These are phyloP conservation scores for Lepus europaeus DNA, from an alignment of 2,113 vertebrate species.

Conservation along the genomic window DNA sequence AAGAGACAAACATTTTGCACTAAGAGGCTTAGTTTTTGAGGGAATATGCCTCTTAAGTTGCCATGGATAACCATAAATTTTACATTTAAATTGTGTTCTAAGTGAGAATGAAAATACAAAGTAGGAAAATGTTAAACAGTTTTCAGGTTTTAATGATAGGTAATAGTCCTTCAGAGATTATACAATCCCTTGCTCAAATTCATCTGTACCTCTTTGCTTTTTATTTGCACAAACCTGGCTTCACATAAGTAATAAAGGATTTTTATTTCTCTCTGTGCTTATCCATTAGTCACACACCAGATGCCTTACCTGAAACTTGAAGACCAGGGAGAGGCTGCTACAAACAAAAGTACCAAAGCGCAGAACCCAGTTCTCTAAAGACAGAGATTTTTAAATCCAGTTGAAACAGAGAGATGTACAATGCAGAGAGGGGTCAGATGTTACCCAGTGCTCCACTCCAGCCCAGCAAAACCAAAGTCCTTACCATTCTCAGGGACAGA, in stretches of 20 bases:
- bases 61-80: not conserved
- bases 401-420: not conserved
- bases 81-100: not conserved
- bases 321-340: constrained; percentile 52
- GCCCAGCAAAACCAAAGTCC: not conserved
- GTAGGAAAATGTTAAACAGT: not conserved
- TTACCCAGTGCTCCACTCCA: not conserved
- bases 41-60: not conserved
- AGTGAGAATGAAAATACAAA: not conserved
- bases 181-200: not conserved
- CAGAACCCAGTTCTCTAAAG: constrained; percentile 52
- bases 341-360: constrained; percentile 30
- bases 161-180: not conserved
- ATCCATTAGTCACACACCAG: constrained; percentile 45
- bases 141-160: not conserved
- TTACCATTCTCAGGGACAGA: not conserved
- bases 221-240: constrained; percentile 38
- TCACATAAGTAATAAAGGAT: constrained; percentile 41
- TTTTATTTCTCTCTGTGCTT: constrained; percentile 57
- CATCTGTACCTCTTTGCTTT: not conserved
- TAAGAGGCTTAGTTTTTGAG: not conserved
- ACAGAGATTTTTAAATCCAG: constrained; percentile 59
- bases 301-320: constrained; percentile 70
- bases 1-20: constrained; percentile 24
- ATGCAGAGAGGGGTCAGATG: not conserved